Percentiles rank a stretch among this genome's conserved stretches.
Evolutionary conservation across 2,113 vertebrate genomes (phyloP).

Genomic region (Numenius arquata): DNA sequence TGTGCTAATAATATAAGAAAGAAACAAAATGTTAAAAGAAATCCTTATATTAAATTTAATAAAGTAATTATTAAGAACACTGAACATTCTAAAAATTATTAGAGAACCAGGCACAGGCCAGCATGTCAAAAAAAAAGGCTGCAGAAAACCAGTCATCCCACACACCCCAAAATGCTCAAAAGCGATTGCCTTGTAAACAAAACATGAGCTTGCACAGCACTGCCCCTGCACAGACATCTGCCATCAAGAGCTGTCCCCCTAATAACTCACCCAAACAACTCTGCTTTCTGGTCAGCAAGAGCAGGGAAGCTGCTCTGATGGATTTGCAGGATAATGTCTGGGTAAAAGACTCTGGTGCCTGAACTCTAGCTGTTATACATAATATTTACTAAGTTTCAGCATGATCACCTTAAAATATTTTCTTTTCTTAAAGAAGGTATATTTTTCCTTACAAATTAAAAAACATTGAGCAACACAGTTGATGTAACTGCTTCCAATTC

Average conservation of each 20-base stretch:
- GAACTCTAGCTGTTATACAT: not conserved
- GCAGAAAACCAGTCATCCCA: not conserved
- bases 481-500: not conserved
- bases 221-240: constrained; percentile 9
- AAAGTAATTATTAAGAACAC: not conserved
- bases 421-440: not conserved
- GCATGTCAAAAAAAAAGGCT: not conserved
- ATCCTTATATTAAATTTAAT: not conserved
- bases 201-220: not conserved
- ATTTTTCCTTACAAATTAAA: not conserved
- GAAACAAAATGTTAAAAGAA: not conserved
- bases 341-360: not conserved
- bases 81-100: not conserved
- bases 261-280: not conserved
- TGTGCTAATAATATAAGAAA: not conserved
- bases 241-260: constrained; percentile 1
- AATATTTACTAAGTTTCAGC: not conserved
- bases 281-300: not conserved
- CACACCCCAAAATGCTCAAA: not conserved
- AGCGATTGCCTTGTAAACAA: not conserved
- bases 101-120: not conserved
- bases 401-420: not conserved
- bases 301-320: not conserved
- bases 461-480: not conserved
- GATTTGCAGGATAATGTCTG: not conserved